Base-by-base conservation (phyloP, 2,113 vertebrate species). In the Gymnocephalus cernua region DNA sequence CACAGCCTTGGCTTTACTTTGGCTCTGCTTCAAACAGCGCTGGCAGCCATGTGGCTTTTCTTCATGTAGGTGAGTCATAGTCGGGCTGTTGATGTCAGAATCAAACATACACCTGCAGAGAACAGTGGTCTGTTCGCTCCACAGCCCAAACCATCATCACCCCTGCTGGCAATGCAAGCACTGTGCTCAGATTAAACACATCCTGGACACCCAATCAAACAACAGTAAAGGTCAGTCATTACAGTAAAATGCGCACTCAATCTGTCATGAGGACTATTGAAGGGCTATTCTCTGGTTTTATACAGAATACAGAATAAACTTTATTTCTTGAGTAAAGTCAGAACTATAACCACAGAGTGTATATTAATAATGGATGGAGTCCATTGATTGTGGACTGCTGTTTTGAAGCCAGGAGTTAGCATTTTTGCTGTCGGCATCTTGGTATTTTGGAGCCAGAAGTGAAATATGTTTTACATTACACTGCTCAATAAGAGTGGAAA, bases 21-120 rank as follows among this genome's bases (percentile, higher is more conserved):
- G 82, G 69, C 70, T 79, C 50, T 1, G 63, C 63, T 75, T 74
- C 73, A 85, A 85, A 88, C 9, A 3, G 7, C 4, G 3, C 57
- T 41, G 68, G 56, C 58, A 62, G 68, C 68, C 68, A 5, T 50
- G 71, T 62, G 64, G 13, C 56, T 74, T 71, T 67, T 44, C 15
- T 56, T 71, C 41, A 1, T 13, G 50, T 50, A 78, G 80, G 64
- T 72, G 82, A 83, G 59, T 79, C 80, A 68, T 5, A 56, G 38
- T 74, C n/a, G 0, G 51, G 48, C 14, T 57, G 73, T 47, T 59
- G 45, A 74, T 73, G 81, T 70, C 75, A 72, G 25, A 79, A 79
- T 80, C 82, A 86, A 90, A 91, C 23, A 35, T 61, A 90, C 78
- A 83, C 78, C 84, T 91, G 80, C 76, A 82, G 65, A 66, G 53